These are phyloP conservation scores for Phengaris alcon DNA, from an alignment of 2,888 invertebrate genomes.

Conservation along the genomic window DNA sequence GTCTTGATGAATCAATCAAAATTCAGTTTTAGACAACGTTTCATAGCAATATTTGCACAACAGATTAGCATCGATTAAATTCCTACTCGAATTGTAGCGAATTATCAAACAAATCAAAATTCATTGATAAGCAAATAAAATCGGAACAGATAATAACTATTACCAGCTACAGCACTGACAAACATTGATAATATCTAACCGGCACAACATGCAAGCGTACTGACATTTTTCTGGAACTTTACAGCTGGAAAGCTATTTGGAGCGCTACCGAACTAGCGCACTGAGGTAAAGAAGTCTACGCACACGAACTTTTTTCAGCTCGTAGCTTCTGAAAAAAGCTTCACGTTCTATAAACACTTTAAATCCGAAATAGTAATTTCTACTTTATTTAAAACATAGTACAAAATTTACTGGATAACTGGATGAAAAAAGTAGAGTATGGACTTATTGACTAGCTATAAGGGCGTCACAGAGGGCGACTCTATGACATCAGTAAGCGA, in stretches of 20 bases:
- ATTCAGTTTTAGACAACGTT: slow-evolving; percentile 40
- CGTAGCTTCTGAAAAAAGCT: no score
- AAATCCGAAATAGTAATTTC: no score
- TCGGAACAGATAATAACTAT: slow-evolving; percentile 51
- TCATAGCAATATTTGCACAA: slow-evolving; percentile 51
- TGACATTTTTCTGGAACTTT: background rate
- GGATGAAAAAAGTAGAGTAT: no score
- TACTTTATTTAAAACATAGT: no score
- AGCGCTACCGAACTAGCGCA: no score
- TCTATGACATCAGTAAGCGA: background rate
- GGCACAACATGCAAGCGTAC: background rate
- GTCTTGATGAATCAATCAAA: slow-evolving; percentile 36
- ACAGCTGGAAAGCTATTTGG: background rate
- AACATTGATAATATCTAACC: background rate
- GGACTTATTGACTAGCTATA: no score
- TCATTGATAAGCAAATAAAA: slow-evolving; percentile 49
- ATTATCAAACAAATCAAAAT: slow-evolving; percentile 60
- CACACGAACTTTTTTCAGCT: no score
- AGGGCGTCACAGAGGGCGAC: no score
- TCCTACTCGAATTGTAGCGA: slow-evolving; percentile 51
- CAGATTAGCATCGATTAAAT: slow-evolving; percentile 56
- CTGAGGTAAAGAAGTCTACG: no score
- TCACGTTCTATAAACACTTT: no score
- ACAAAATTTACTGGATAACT: no score
- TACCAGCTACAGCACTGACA: background rate